phyloP scores from a whole-genome alignment of 1,140 invertebrate species.

The Brachionus plicatilis region DNA sequence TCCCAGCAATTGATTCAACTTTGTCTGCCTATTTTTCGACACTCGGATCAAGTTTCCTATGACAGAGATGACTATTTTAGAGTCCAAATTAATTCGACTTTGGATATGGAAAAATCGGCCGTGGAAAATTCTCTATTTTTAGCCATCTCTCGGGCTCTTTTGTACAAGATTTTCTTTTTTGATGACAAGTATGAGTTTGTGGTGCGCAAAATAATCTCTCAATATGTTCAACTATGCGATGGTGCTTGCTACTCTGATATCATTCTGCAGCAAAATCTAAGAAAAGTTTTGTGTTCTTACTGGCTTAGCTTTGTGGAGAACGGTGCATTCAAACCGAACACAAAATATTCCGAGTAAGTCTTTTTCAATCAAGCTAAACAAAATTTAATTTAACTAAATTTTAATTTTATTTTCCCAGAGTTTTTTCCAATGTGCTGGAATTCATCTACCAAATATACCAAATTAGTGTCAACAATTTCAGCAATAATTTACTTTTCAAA shows the following conservation, averaged over 20 bases:
- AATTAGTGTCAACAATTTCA: slow-evolving; percentile 31
- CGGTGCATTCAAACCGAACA: neutral
- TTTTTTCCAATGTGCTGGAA: slow-evolving; percentile 8
- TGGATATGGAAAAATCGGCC: neutral
- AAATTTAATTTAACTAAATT: neutral
- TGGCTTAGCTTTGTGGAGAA: slow-evolving; percentile 14
- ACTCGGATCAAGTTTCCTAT: neutral
- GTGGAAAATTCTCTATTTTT: slow-evolving; percentile 8
- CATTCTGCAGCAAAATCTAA: neutral
- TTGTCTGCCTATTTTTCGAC: neutral
- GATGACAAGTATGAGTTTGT: slow-evolving; percentile 34
- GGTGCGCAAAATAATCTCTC: neutral
- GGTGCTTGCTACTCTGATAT: neutral
- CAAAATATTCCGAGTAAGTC: slow-evolving; percentile 12
- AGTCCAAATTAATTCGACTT: neutral
- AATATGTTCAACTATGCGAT: neutral
- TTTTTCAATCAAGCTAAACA: neutral
- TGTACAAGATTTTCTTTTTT: slow-evolving; percentile 34
- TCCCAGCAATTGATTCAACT: neutral
- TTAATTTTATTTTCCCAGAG: neutral
- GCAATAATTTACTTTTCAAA: neutral
- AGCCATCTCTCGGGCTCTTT: neutral
- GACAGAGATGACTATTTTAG: slow-evolving; percentile 25
- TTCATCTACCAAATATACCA: slow-evolving; percentile 29
- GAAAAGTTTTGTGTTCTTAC: slow-evolving; percentile 10